Base-by-base conservation (phyloP, 2,113 vertebrate genomes). In the Oxyura jamaicensis region DNA sequence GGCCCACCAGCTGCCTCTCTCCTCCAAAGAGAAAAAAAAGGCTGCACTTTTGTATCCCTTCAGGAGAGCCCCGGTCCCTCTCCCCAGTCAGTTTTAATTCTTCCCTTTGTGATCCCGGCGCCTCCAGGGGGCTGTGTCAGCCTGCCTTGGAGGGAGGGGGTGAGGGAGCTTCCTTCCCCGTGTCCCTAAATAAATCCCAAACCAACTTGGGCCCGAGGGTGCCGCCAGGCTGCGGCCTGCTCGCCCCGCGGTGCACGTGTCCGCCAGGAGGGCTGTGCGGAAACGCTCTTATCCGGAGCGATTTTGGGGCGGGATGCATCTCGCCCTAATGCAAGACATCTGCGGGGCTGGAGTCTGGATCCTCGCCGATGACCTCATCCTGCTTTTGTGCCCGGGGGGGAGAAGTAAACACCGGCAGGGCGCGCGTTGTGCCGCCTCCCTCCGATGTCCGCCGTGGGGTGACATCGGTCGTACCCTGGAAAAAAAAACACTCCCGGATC, bases 1-100 rank as follows among this genome's bases (percentile, higher is more conserved):
- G 80, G 67, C 50, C 91, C 65, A 88, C 93, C 97, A 97, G 95
- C 97, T 97, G 97, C 96, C 85, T 93, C 67, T 56, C 36, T 84
- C 60, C 58, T 87, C 59, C 83, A 90, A 91, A 41, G 62, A 90
- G 90, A 95, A 72, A 48, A 44, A 44, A 44, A 48, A 62, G 66
- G 75, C 93, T 67, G 20, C 85, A 87, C 71, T 89, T 86, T 92
- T 91, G 50, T 77, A 53, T 89, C 93, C 65, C 85, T 88, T 85
- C 52, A n/a, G 31, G 55, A 74, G 76, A 95, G 60, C 36, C 88
- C 77, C 66, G 73, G 36, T 60, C 56, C 35, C 68, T 58, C 1
- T n/a, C 71, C 76, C 52, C 73, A 83, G 5, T 85, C 3, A 1
- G 39, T 81, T 92, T 83, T 90, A 67, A 73, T 94, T 86, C 91